Evolutionary conservation across 2,888 invertebrate species (phyloP).

Genomic region (Agrochola lychnidis): DNA sequence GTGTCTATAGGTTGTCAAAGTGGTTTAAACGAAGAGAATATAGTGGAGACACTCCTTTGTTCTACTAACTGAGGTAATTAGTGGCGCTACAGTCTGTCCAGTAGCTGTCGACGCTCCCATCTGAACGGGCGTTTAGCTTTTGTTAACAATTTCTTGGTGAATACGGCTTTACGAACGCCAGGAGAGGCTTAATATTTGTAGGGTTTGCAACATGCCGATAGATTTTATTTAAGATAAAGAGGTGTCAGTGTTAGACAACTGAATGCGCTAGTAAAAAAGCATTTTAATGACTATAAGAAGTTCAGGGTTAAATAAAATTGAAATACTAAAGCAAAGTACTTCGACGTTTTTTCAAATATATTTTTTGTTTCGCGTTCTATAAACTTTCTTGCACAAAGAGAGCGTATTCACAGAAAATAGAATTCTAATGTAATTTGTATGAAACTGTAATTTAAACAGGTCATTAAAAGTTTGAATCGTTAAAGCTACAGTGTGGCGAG

Average conservation of each 20-base stretch:
- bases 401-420: background rate
- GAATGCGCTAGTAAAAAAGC: no score
- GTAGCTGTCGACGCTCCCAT: conserved; percentile 33
- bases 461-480: conserved; percentile 41
- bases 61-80: conserved; percentile 62
- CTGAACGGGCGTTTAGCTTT: conserved; percentile 42
- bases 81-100: conserved; percentile 51
- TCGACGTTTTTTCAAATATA: background rate
- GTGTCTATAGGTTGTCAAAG: conserved; percentile 46
- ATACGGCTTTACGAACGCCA: background rate
- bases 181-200: background rate
- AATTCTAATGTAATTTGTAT: background rate
- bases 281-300: background rate
- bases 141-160: conserved; percentile 28
- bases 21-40: conserved; percentile 43
- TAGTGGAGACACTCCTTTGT: conserved; percentile 62
- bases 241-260: no score
- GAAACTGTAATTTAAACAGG: conserved; percentile 28
- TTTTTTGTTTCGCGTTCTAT: background rate
- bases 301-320: background rate
- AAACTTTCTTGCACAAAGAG: background rate
- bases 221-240: no score
- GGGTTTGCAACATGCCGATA: background rate
- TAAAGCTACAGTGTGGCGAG: conserved; percentile 28
- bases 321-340: background rate